phyloP scores from a whole-genome alignment of 1,140 invertebrate genomes.

The Drosophila pseudoananassae region DNA sequence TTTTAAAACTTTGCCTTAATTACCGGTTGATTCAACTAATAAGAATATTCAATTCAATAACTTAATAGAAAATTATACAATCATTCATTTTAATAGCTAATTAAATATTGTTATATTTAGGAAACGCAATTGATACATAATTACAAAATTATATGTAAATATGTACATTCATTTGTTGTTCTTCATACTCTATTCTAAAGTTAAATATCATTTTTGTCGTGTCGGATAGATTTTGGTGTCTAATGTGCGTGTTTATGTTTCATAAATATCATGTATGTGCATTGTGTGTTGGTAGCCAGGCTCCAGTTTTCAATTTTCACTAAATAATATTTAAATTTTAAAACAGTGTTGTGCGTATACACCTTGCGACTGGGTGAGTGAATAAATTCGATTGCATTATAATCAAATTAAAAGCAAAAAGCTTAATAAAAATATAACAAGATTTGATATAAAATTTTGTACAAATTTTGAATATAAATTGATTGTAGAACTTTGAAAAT shows the following conservation, averaged over 20 bases:
- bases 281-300: slow-evolving; percentile 35
- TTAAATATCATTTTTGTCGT: slow-evolving; percentile 42
- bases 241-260: slow-evolving; percentile 62
- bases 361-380: slow-evolving; percentile 13
- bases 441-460: background rate
- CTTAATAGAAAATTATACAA: slow-evolving; percentile 61
- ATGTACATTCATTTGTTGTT: slow-evolving; percentile 61
- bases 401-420: no score
- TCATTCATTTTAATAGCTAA: slow-evolving; percentile 33
- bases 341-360: background rate
- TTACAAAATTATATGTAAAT: slow-evolving; percentile 79
- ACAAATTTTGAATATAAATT: no score
- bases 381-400: no score
- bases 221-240: slow-evolving; percentile 48
- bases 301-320: slow-evolving; percentile 28
- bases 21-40: slow-evolving; percentile 37
- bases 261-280: slow-evolving; percentile 73
- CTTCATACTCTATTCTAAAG: slow-evolving; percentile 26
- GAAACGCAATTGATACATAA: slow-evolving; percentile 72
- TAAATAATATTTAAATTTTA: background rate
- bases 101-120: slow-evolving; percentile 60
- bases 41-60: slow-evolving; percentile 20
- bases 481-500: slow-evolving; percentile 21
- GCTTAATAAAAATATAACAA: background rate
- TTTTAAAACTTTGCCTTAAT: slow-evolving; percentile 11